Evolutionary conservation across 2,113 vertebrate species (phyloP).

Genomic region (Perccottus glenii): DNA sequence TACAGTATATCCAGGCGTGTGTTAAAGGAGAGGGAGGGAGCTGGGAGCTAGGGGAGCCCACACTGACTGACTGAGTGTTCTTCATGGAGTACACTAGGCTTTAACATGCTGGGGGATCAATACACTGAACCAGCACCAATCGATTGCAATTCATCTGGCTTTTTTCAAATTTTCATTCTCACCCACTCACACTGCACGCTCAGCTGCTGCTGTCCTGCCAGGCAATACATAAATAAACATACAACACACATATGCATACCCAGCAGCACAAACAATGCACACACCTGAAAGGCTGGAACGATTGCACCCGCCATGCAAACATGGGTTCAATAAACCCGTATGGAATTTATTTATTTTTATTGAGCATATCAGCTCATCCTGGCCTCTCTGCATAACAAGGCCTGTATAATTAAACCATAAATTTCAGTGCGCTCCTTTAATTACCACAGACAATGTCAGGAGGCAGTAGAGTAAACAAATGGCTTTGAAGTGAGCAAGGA

Average conservation of each 20-base stretch:
- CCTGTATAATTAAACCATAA: conserved; percentile 81
- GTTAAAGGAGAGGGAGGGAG: conserved; percentile 19
- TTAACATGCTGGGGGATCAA: conserved; percentile 75
- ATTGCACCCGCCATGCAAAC: conserved; percentile 46
- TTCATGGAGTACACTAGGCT: conserved; percentile 72
- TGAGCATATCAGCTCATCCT: conserved; percentile 76
- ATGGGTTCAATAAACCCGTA: conserved; percentile 73
- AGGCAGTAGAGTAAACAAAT: conserved; percentile 79
- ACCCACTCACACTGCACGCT: conserved; percentile 57
- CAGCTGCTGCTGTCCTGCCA: conserved; percentile 50
- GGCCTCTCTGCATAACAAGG: conserved; percentile 79
- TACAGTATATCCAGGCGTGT: conserved; percentile 40
- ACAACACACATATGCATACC: conserved; percentile 44
- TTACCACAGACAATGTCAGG: conserved; percentile 80
- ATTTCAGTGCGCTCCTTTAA: conserved; percentile 77
- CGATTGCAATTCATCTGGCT: conserved; percentile 77
- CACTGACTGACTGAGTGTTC: conserved; percentile 68
- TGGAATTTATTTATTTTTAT: conserved; percentile 81
- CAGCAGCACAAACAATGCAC: conserved; percentile 35
- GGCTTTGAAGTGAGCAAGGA: conserved; percentile 75
- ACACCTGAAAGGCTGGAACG: conserved; percentile 57
- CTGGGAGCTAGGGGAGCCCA: neutral
- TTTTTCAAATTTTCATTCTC: conserved; percentile 63
- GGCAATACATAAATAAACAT: conserved; percentile 71
- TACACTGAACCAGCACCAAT: conserved; percentile 73